Percentiles rank a stretch among this genome's conserved stretches.
phyloP scores from a whole-genome alignment of 2,888 invertebrate species.

The Seladonia tumulorum region DNA sequence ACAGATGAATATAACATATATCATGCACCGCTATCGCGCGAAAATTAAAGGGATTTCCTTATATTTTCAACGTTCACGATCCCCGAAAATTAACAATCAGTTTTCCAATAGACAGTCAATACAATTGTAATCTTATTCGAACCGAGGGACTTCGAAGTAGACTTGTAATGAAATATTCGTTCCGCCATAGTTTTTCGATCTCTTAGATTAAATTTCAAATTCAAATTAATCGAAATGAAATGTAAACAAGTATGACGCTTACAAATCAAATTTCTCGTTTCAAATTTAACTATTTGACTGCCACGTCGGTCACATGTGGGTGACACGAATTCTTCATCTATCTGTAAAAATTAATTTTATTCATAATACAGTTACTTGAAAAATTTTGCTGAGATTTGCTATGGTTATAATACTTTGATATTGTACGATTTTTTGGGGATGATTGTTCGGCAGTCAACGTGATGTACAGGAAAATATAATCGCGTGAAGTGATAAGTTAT shows the following conservation, averaged over 20 bases:
- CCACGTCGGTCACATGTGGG: neutral
- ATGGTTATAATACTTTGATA: too few relatives aligned
- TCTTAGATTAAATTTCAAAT: neutral
- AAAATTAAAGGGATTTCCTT: slow-evolving; percentile 18
- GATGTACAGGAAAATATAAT: neutral
- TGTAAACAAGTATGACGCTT: neutral
- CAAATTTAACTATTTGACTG: neutral
- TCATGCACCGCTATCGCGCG: slow-evolving; percentile 19
- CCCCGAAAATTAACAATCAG: neutral
- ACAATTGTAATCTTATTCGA: neutral
- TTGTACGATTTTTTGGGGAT: neutral
- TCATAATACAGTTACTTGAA: too few relatives aligned
- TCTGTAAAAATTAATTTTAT: too few relatives aligned
- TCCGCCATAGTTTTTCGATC: neutral
- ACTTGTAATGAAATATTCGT: neutral
- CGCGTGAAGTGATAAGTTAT: slow-evolving; percentile 10
- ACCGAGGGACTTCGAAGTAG: neutral
- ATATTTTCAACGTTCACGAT: neutral
- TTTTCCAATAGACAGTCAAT: neutral
- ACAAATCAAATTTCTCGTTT: neutral
- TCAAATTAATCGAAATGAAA: neutral
- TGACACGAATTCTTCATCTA: too few relatives aligned
- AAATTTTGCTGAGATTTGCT: too few relatives aligned
- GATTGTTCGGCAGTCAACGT: neutral
- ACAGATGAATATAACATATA: slow-evolving; percentile 30